Percentiles rank a stretch among this genome's conserved stretches.
These are phyloP conservation scores for Drosophila imparisetae DNA, from an alignment of 2,888 invertebrate species.

Conservation along the genomic window DNA sequence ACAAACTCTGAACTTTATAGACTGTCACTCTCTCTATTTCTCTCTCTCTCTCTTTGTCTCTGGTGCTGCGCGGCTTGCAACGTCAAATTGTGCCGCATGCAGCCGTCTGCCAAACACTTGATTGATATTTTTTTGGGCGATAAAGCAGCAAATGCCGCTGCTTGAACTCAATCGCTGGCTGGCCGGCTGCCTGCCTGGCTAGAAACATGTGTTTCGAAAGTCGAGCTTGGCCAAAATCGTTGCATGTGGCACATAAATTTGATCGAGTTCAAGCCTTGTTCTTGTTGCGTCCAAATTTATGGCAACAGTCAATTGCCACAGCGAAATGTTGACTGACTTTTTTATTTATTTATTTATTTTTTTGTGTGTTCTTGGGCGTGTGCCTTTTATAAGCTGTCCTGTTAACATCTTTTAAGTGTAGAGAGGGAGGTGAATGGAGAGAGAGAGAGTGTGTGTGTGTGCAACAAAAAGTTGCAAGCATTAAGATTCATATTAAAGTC, in stretches of 20 bases:
- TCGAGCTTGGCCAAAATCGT: slow-evolving; percentile 65
- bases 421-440: background rate
- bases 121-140: slow-evolving; percentile 73
- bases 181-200: background rate
- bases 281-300: slow-evolving; percentile 64
- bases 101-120: slow-evolving; percentile 56
- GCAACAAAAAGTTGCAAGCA: slow-evolving; percentile 31
- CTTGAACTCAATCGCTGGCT: slow-evolving; percentile 18
- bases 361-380: slow-evolving; percentile 62
- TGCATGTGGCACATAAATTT: slow-evolving; percentile 78
- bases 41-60: background rate
- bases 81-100: slow-evolving; percentile 13
- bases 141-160: slow-evolving; percentile 69
- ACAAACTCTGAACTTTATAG: slow-evolving; percentile 78
- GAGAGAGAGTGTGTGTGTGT: background rate
- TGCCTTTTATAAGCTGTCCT: slow-evolving; percentile 59
- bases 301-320: slow-evolving; percentile 51
- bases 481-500: slow-evolving; percentile 8
- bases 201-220: slow-evolving; percentile 38
- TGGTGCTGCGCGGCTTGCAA: slow-evolving; percentile 2
- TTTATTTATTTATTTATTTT: slow-evolving; percentile 14
- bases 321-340: slow-evolving; percentile 46
- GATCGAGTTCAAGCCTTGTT: slow-evolving; percentile 72
- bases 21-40: slow-evolving; percentile 47
- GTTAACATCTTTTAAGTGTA: slow-evolving; percentile 64